A percentile compares a stretch with the other conserved stretches of the same genome.
These are phyloP conservation scores for Brachionus rotundiformis DNA, from an alignment of 1,140 invertebrate species.

Conservation along the genomic window DNA sequence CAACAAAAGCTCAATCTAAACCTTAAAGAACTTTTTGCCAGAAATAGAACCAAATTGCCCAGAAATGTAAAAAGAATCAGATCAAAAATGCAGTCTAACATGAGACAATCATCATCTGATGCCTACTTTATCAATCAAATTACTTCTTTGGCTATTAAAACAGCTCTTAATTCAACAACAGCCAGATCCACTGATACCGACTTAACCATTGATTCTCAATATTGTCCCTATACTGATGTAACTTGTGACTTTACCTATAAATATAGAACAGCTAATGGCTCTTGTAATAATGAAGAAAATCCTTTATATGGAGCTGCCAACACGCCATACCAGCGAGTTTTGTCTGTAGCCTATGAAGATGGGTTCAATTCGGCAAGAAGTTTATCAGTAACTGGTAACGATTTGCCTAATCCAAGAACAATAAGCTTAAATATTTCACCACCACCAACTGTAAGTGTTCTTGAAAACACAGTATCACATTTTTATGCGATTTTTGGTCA, in stretches of 20 bases:
- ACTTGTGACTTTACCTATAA: neutral
- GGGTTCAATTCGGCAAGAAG: constrained; percentile 24
- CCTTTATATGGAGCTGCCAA: constrained; percentile 74
- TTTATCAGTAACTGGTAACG: neutral
- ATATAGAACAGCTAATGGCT: constrained; percentile 76
- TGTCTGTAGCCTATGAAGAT: constrained; percentile 75
- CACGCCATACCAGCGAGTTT: constrained; percentile 74
- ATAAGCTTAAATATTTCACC: neutral
- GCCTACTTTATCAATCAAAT: constrained; percentile 12
- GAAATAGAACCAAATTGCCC: constrained; percentile 3
- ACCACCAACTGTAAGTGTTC: neutral
- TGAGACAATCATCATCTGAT: neutral
- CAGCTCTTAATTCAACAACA: neutral
- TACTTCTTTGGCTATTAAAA: neutral
- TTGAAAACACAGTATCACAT: neutral
- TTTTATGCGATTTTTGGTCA: constrained; percentile 35
- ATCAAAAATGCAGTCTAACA: neutral
- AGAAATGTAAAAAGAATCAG: neutral
- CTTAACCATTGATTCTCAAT: neutral
- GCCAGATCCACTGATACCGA: neutral
- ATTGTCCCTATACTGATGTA: constrained; percentile 7
- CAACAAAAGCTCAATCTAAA: neutral
- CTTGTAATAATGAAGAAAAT: constrained; percentile 83
- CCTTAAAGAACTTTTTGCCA: neutral
- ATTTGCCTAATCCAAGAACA: constrained; percentile 11